Evolutionary conservation across 2,113 vertebrate species (phyloP).

Genomic region (Trachemys scripta): DNA sequence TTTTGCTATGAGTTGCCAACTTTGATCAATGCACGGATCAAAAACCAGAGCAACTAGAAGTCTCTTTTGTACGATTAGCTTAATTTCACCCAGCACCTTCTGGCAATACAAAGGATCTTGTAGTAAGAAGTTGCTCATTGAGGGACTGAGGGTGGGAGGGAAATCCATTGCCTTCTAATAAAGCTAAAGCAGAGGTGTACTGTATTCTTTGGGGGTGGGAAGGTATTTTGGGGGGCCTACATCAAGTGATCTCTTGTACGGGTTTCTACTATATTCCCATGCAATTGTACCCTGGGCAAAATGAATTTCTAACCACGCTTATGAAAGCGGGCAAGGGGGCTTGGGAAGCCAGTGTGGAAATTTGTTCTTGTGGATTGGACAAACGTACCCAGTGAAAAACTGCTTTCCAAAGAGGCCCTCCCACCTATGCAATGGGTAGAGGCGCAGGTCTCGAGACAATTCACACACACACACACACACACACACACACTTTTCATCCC

Average conservation of each 20-base stretch:
- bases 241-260: background rate
- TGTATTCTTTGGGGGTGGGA: background rate
- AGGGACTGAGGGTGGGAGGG: too few relatives aligned
- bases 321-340: background rate
- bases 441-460: background rate
- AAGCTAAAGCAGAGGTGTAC: background rate
- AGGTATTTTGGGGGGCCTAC: background rate
- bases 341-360: background rate
- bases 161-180: background rate
- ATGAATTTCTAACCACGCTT: fast-evolving
- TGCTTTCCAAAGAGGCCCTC: background rate
- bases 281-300: background rate
- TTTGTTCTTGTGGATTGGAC: background rate
- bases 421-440: background rate
- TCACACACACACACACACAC: background rate
- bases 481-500: background rate
- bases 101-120: background rate
- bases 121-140: background rate
- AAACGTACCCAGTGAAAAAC: background rate
- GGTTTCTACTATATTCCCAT: background rate
- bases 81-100: background rate
- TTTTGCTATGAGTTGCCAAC: background rate
- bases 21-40: background rate
- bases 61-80: background rate
- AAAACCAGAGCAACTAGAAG: background rate